A percentile compares a stretch with the other conserved stretches of the same genome.
phyloP scores from a whole-genome alignment of 2,888 invertebrate species.

The Melieria crassipennis region DNA sequence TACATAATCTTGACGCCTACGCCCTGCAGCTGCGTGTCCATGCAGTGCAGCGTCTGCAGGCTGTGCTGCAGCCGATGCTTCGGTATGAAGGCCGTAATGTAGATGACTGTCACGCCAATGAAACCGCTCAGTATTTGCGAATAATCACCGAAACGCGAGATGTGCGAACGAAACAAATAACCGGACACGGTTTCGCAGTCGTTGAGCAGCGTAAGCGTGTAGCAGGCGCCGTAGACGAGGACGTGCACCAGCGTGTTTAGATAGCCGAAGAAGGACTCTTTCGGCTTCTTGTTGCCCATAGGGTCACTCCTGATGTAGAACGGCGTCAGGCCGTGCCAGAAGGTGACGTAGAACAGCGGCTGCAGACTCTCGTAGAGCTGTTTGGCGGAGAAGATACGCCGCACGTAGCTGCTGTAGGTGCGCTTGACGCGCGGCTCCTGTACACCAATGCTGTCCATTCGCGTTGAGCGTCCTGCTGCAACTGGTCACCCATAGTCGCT shows the following conservation, averaged over 20 bases:
- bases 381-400: slow-evolving; percentile 54
- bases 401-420: slow-evolving; percentile 35
- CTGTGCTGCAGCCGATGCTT: slow-evolving; percentile 56
- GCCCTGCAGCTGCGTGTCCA: slow-evolving; percentile 55
- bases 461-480: slow-evolving; percentile 43
- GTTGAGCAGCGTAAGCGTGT: slow-evolving; percentile 55
- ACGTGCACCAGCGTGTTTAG: slow-evolving; percentile 55
- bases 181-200: slow-evolving; percentile 62
- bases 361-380: slow-evolving; percentile 57
- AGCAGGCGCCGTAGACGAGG: slow-evolving; percentile 52
- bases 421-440: slow-evolving; percentile 8
- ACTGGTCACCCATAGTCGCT: slow-evolving; percentile 44
- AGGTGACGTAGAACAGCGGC: slow-evolving; percentile 57
- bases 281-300: slow-evolving; percentile 47
- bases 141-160: slow-evolving; percentile 61
- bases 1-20: slow-evolving; percentile 62
- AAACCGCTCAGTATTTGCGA: slow-evolving; percentile 61
- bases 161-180: slow-evolving; percentile 61
- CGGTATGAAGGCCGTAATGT: slow-evolving; percentile 56
- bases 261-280: slow-evolving; percentile 56
- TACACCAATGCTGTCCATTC: slow-evolving; percentile 40
- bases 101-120: slow-evolving; percentile 60
- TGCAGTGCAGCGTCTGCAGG: slow-evolving; percentile 51
- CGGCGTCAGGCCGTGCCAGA: slow-evolving; percentile 58
- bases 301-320: slow-evolving; percentile 52